Percentiles rank a stretch among this genome's conserved stretches.
Conservation (phyloP, 2,113 vertebrate genomes). For the Hepsetus odoe region DNA sequence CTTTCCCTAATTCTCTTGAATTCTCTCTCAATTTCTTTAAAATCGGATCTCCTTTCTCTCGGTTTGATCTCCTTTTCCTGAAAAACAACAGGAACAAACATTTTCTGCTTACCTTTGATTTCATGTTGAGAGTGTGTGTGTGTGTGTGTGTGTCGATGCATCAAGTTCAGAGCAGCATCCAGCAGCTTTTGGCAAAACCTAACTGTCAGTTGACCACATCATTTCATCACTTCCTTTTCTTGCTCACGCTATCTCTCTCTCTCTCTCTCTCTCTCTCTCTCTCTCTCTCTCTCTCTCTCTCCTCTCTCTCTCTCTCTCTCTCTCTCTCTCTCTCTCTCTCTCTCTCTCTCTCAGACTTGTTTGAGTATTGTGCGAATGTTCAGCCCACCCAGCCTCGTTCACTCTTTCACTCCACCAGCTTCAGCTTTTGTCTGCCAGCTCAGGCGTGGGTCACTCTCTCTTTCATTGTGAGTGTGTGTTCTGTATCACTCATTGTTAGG, state of each 20-base stretch:
- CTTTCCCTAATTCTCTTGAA: not conserved
- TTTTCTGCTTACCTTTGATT: slow-evolving; percentile 41
- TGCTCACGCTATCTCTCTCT: not conserved
- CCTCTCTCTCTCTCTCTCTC: not conserved
- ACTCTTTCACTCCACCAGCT: slow-evolving; percentile 10
- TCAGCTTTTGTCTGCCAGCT: slow-evolving; percentile 14
- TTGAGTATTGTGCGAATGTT: slow-evolving; percentile 16
- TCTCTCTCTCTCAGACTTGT: not conserved
- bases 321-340: slow-evolving; percentile 1
- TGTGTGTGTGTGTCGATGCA: too few species aligned
- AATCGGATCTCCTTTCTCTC: not conserved
- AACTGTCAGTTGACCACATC: slow-evolving; percentile 32
- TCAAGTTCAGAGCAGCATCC: slow-evolving; percentile 11
- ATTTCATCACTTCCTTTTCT: slow-evolving; percentile 34
- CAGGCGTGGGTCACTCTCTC: not conserved
- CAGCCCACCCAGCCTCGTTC: slow-evolving; percentile 26
- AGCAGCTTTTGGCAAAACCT: not conserved
- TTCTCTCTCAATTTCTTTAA: not conserved
- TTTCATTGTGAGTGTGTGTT: not conserved
- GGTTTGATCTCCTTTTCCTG: not conserved
- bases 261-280: not conserved
- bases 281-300: too few species aligned
- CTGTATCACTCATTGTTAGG: not conserved
- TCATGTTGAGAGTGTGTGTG: slow-evolving; percentile 9
- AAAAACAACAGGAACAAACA: not conserved